Evolutionary conservation across 2,113 vertebrate species (phyloP).

Genomic region (Mionectes macconnelli): DNA sequence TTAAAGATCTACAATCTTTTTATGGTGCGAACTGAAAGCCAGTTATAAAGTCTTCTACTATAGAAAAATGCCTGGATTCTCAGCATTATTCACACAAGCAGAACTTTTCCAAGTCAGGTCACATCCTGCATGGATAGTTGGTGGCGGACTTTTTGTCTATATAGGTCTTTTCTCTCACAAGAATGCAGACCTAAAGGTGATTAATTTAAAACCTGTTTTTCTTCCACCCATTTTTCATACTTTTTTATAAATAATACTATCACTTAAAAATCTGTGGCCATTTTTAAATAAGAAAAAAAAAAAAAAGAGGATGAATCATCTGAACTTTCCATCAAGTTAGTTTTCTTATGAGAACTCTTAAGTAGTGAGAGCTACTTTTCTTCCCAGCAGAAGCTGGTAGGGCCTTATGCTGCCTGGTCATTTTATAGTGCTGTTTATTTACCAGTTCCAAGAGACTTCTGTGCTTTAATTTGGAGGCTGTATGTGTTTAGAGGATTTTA

Average conservation of each 20-base stretch:
- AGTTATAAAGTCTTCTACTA: background rate
- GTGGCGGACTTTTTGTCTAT: background rate
- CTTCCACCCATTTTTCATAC: background rate
- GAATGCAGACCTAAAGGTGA: background rate
- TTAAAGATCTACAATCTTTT: background rate
- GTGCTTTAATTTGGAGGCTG: background rate
- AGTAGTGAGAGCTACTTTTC: background rate
- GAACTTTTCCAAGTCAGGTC: conserved; percentile 15
- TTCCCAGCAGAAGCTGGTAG: background rate
- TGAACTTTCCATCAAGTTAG: background rate
- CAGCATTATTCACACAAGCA: background rate
- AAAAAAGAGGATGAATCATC: background rate
- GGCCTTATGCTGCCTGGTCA: background rate
- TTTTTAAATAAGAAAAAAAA: background rate
- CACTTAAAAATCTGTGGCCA: background rate
- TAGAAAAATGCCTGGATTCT: background rate
- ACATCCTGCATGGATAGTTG: background rate
- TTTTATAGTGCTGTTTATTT: background rate
- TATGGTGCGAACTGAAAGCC: background rate
- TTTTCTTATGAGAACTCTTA: background rate
- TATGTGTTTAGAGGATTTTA: background rate
- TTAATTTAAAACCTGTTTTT: background rate
- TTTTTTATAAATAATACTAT: background rate
- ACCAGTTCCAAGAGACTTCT: background rate
- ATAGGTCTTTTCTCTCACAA: background rate